Evolutionary conservation across 2,888 invertebrate species (phyloP).

Genomic region (Parelbella ahira): DNA sequence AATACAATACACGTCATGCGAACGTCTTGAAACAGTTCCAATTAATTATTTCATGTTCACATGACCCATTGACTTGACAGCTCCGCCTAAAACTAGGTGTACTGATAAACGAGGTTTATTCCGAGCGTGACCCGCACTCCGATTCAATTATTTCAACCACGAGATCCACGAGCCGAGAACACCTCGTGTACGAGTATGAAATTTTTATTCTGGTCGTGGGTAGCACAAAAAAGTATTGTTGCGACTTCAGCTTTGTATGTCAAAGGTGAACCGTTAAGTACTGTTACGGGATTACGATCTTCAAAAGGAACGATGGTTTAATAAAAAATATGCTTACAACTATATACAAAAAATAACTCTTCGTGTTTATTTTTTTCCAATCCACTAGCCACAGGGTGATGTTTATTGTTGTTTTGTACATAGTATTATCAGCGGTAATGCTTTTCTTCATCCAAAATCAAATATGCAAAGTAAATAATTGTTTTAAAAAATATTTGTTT

Average conservation of each 20-base stretch:
- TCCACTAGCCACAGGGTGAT: too few species aligned
- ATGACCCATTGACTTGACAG: constrained; percentile 18
- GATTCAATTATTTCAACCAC: constrained; percentile 21
- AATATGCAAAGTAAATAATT: too few species aligned
- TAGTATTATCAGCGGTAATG: too few species aligned
- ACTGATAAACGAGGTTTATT: constrained; percentile 16
- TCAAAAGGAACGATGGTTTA: constrained; percentile 11
- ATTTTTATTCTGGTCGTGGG: constrained; percentile 13
- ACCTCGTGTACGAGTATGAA: not conserved
- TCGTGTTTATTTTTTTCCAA: constrained; percentile 10
- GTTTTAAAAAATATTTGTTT: too few species aligned
- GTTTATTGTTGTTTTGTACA: too few species aligned
- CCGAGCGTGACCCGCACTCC: constrained; percentile 17
- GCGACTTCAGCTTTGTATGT: constrained; percentile 48
- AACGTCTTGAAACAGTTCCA: too few species aligned
- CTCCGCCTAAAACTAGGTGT: constrained; percentile 20
- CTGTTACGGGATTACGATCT: constrained; percentile 14
- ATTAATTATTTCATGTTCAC: too few species aligned
- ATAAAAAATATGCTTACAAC: constrained; percentile 9
- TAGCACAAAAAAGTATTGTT: constrained; percentile 5
- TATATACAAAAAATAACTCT: constrained; percentile 5
- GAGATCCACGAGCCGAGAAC: constrained; percentile 1
- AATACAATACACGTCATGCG: too few species aligned
- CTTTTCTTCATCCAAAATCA: too few species aligned
- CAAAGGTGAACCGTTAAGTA: constrained; percentile 72